These are phyloP conservation scores for Hippoglossus stenolepis DNA, from an alignment of 2,113 vertebrate genomes.

Conservation along the genomic window DNA sequence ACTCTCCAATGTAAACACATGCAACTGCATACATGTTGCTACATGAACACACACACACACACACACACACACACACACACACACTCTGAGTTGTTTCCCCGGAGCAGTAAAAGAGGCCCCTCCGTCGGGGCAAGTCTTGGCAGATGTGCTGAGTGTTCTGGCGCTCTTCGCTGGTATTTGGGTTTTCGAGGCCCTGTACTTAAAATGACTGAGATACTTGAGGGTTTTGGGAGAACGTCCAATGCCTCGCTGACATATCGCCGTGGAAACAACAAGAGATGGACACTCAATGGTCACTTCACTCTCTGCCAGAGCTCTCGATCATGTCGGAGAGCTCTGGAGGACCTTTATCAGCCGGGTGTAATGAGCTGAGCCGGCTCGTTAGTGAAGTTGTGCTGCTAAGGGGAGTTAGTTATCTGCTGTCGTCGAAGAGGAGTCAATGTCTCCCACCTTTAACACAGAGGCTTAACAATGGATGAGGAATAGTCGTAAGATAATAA, in stretches of 20 bases:
- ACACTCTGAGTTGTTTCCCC: not conserved
- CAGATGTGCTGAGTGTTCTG: slow-evolving; percentile 71
- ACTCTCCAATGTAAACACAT: not conserved
- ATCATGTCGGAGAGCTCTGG: slow-evolving; percentile 22
- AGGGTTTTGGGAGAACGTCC: slow-evolving; percentile 60
- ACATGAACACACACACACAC: not conserved
- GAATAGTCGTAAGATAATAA: no score
- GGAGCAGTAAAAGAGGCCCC: slow-evolving; percentile 48
- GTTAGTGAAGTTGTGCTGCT: no score
- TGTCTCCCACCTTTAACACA: no score
- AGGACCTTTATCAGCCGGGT: no score
- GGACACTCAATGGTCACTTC: slow-evolving; percentile 3
- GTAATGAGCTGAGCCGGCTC: no score
- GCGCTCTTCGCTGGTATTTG: slow-evolving; percentile 66
- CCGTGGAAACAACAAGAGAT: slow-evolving; percentile 14
- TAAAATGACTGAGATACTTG: slow-evolving; percentile 79
- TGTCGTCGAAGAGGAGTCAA: no score
- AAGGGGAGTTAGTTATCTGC: no score
- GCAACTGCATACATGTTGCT: slow-evolving; percentile 11
- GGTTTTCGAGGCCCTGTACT: slow-evolving; percentile 71
- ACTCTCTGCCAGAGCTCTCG: slow-evolving; percentile 4
- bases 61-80: not conserved
- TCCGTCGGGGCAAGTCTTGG: slow-evolving; percentile 70
- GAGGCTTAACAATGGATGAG: no score
- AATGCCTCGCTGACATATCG: slow-evolving; percentile 30